phyloP scores from a whole-genome alignment of 2,113 vertebrate genomes.

The Camelus bactrianus region DNA sequence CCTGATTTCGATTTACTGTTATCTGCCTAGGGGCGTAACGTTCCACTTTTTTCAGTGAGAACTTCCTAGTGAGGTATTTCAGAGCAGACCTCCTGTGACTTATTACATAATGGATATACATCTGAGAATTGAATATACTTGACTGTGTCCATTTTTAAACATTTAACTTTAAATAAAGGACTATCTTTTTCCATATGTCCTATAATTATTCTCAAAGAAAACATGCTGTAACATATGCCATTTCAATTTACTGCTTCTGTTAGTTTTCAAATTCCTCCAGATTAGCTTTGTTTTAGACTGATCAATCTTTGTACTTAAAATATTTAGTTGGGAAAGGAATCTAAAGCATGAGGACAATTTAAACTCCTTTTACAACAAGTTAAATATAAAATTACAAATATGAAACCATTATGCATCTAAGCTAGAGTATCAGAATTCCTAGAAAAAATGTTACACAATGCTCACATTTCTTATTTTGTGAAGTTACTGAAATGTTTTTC shows the following conservation, averaged over 20 bases:
- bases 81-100: background rate
- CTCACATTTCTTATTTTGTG: background rate
- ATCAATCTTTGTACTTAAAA: slow-evolving; percentile 43
- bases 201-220: slow-evolving; percentile 58
- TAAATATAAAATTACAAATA: slow-evolving; percentile 51
- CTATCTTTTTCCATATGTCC: slow-evolving; percentile 19
- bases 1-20: background rate
- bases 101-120: background rate
- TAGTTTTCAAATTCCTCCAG: background rate
- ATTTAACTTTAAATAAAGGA: slow-evolving; percentile 13
- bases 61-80: background rate
- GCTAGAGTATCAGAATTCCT: background rate
- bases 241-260: slow-evolving; percentile 22
- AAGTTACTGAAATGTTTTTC: slow-evolving; percentile 57
- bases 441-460: background rate
- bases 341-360: slow-evolving; percentile 9
- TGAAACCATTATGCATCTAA: background rate
- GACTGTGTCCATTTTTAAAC: background rate
- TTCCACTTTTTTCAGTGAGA: background rate
- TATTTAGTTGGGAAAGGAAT: slow-evolving; percentile 34
- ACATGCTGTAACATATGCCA: background rate
- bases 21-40: background rate
- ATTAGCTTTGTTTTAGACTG: background rate
- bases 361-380: slow-evolving; percentile 29
- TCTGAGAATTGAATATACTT: background rate